Conservation (phyloP, 2,113 vertebrate species). For the Ahaetulla prasina region DNA sequence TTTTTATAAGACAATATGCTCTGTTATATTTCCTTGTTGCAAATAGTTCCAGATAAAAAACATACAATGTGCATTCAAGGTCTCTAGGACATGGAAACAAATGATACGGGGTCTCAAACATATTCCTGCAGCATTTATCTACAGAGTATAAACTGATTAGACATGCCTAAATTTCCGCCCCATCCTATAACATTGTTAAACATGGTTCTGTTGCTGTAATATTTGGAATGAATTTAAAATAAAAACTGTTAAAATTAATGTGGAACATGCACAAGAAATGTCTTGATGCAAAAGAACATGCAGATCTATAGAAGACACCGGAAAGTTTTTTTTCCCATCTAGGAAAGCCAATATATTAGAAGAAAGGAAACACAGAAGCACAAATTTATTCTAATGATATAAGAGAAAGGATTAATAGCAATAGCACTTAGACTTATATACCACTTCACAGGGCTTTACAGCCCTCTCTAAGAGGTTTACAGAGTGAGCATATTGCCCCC, state of each 20-base stretch:
- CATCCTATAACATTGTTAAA: background rate
- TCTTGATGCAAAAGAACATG: background rate
- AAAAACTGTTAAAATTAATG: background rate
- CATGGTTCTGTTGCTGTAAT: background rate
- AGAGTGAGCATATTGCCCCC: no score
- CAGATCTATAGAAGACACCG: background rate
- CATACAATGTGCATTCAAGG: background rate
- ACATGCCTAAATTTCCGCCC: background rate
- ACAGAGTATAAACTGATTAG: background rate
- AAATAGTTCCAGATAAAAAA: background rate
- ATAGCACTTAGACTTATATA: background rate
- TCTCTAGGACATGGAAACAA: background rate
- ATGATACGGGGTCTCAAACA: background rate
- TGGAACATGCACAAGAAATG: background rate
- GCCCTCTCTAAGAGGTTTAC: no score
- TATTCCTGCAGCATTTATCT: background rate
- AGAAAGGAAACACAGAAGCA: background rate
- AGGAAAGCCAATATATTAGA: background rate
- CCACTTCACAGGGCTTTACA: no score
- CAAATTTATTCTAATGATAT: background rate
- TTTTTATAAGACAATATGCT: background rate
- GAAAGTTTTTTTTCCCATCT: background rate
- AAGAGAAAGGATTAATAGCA: no score
- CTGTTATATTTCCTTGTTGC: background rate
- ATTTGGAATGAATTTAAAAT: background rate